Base-by-base conservation (phyloP, 2,113 vertebrate genomes). In the Ochotona princeps region DNA sequence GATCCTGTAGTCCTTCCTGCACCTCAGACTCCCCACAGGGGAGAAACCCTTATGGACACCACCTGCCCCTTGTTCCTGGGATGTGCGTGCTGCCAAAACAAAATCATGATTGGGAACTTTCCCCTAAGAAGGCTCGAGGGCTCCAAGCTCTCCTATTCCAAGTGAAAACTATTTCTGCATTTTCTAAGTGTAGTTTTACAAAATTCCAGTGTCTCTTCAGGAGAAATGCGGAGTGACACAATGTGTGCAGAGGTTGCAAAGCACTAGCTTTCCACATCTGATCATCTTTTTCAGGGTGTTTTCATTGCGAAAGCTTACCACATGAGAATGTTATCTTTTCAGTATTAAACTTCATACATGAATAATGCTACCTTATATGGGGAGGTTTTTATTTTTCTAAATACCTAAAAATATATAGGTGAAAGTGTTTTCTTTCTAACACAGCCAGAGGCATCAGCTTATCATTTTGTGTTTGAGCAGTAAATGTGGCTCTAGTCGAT, bases 261-360 rank as follows among this genome's bases (percentile, higher is more conserved):
- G n/a, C 81, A 70, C 17, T 92, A 94, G 30, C 76, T 95, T 91
- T 61, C 44, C 87, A 38, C 26, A 38, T 91, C 61, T 87, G 14
- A 65, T 89, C 51, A 81, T 75, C 75, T 78, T 79, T 90, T 81
- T 44, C 49, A 70, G 32, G 74, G 51, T 85, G 44, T 61, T 95
- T 89, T 44, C 81, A 21, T 74, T 81, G 12, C 70, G 54, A 83
- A 93, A 82, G 13, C n/a, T 84, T 75, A 17, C 47, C 91, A 72
- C 63, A 73, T 76, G 51, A 47, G 63, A 87, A 6, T 69, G 2
- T 54, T 44, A 63, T 74, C 91, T 90, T 70, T 89, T 89, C 25
- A 26, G 12, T 76, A 76, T 69, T 66, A 79, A 89, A 61, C 30
- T 69, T 92, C 72, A 47, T 87, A 61, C 63, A 44, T 84, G 54